These are phyloP conservation scores for Acronicta aceris DNA, from an alignment of 2,888 invertebrate species.

Conservation along the genomic window DNA sequence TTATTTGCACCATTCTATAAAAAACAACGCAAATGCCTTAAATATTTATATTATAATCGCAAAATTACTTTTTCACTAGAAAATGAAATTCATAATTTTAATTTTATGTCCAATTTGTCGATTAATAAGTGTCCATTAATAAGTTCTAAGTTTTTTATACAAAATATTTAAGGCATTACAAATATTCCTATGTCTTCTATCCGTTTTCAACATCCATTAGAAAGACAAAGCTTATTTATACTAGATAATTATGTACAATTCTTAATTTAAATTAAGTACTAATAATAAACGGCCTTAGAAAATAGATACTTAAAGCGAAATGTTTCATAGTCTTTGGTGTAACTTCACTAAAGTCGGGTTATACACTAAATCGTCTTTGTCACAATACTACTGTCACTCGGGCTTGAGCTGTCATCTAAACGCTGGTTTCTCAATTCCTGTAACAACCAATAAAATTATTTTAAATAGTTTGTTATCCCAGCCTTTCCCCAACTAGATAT, in stretches of 20 bases:
- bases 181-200: constrained; percentile 19
- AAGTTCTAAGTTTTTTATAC: not conserved
- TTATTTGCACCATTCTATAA: constrained; percentile 39
- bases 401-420: constrained; percentile 81
- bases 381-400: constrained; percentile 85
- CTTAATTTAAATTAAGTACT: constrained; percentile 33
- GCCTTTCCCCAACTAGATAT: no score
- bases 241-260: constrained; percentile 47
- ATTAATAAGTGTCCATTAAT: no score
- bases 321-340: constrained; percentile 65
- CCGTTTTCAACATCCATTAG: constrained; percentile 17
- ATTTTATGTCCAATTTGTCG: not conserved
- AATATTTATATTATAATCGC: constrained; percentile 1
- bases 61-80: not conserved
- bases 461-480: not conserved
- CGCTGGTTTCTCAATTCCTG: constrained; percentile 83
- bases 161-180: constrained; percentile 14
- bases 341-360: constrained; percentile 82
- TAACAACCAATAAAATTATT: constrained; percentile 54
- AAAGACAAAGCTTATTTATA: constrained; percentile 25
- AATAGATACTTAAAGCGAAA: constrained; percentile 45
- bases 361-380: constrained; percentile 88
- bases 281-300: constrained; percentile 43
- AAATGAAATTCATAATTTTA: not conserved
- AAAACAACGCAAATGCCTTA: constrained; percentile 31